Percentiles rank a stretch among this genome's conserved stretches.
phyloP scores from a whole-genome alignment of 2,888 invertebrate genomes.

The Microdon myrmicae region DNA sequence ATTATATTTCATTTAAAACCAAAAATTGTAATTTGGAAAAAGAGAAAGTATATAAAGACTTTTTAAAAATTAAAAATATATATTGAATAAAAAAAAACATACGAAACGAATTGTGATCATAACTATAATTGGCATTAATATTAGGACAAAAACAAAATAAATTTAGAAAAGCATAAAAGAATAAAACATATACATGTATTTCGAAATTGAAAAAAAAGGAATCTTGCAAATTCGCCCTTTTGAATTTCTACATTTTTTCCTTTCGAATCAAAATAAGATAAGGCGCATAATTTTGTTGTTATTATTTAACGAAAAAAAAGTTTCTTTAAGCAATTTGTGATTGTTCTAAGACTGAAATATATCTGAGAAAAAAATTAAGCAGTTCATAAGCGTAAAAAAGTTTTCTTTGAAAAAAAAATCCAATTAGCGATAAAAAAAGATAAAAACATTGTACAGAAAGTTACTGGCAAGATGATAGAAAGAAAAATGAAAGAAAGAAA shows the following conservation, averaged over 20 bases:
- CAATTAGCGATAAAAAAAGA: slow-evolving; percentile 7
- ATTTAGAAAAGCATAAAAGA: slow-evolving; percentile 39
- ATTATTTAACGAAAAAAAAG: slow-evolving; percentile 27
- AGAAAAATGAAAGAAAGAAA: slow-evolving; percentile 22
- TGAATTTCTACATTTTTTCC: too few species aligned
- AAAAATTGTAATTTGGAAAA: slow-evolving; percentile 31
- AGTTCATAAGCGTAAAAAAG: slow-evolving; percentile 19
- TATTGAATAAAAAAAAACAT: slow-evolving; percentile 44
- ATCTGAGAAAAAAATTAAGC: slow-evolving; percentile 46
- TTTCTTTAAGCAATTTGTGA: slow-evolving; percentile 59
- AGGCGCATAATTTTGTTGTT: slow-evolving; percentile 1
- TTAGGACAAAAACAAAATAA: slow-evolving; percentile 54
- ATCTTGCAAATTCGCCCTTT: slow-evolving; percentile 8
- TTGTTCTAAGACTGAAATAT: slow-evolving; percentile 60
- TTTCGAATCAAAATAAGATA: slow-evolving; percentile 18
- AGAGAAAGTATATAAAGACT: slow-evolving; percentile 8
- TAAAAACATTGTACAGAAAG: too few species aligned
- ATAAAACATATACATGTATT: slow-evolving; percentile 30
- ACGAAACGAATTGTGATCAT: slow-evolving; percentile 52
- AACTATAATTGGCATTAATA: slow-evolving; percentile 51
- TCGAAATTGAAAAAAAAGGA: slow-evolving; percentile 30
- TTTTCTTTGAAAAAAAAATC: slow-evolving; percentile 1
- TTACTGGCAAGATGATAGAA: slow-evolving; percentile 7
- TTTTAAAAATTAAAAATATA: slow-evolving; percentile 31
- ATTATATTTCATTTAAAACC: slow-evolving; percentile 48